Evolutionary conservation across 2,888 invertebrate species (phyloP).

Genomic region (Cremastinae sp.): DNA sequence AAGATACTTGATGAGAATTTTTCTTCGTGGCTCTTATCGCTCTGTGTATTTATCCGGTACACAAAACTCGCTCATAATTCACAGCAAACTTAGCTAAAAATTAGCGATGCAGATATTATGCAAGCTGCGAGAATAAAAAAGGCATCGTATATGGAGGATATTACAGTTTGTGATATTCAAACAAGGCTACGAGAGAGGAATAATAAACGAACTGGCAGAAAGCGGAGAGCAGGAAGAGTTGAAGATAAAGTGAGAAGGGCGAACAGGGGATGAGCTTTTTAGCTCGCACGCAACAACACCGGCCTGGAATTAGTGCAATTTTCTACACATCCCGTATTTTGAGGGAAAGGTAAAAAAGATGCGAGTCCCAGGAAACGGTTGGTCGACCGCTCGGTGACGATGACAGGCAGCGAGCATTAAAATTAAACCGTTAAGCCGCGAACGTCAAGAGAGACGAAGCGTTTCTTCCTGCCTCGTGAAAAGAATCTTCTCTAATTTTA

Average conservation of each 20-base stretch:
- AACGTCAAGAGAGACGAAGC: slow-evolving; percentile 39
- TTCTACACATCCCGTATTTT: not conserved
- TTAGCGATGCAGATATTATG: slow-evolving; percentile 42
- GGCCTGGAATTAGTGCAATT: not conserved
- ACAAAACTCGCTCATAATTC: slow-evolving; percentile 16
- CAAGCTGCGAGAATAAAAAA: not conserved
- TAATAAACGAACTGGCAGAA: slow-evolving; percentile 16
- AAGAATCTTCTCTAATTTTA: slow-evolving; percentile 44
- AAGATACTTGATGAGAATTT: not conserved
- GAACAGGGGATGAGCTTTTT: not conserved
- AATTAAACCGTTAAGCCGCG: slow-evolving; percentile 51
- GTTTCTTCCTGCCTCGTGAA: slow-evolving; percentile 40
- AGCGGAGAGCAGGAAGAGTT: not conserved
- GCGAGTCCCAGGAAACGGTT: slow-evolving; percentile 7
- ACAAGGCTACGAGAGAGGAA: slow-evolving; percentile 35
- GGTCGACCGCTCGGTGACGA: slow-evolving; percentile 1
- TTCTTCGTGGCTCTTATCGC: not conserved
- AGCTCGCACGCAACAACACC: slow-evolving; percentile 14
- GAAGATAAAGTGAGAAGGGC: slow-evolving; percentile 1
- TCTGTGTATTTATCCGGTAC: not conserved
- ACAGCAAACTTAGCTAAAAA: slow-evolving; percentile 25
- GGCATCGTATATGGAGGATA: slow-evolving; percentile 4
- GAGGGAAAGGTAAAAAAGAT: not conserved
- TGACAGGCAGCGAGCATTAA: slow-evolving; percentile 30
- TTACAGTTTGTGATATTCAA: slow-evolving; percentile 43